Evolutionary conservation across 2,113 vertebrate genomes (phyloP).

Genomic region (Sturnira hondurensis): DNA sequence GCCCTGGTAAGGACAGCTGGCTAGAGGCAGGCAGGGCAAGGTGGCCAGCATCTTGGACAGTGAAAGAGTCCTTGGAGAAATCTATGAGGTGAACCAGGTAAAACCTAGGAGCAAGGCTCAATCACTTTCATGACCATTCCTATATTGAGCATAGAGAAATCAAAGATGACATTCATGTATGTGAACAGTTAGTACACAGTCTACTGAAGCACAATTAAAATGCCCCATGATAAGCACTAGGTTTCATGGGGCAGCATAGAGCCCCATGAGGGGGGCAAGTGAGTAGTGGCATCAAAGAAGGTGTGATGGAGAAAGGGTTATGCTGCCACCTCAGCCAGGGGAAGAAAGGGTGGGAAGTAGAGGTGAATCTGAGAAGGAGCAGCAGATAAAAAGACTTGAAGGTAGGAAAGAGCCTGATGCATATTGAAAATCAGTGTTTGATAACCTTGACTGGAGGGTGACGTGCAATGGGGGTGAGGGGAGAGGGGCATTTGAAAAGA

Average conservation of each 20-base stretch:
- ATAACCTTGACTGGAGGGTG: too few relatives aligned
- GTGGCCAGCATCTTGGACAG: background rate
- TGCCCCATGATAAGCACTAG: too few relatives aligned
- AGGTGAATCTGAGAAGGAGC: background rate
- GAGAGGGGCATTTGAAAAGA: background rate
- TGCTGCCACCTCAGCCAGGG: background rate
- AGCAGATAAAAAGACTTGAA: background rate
- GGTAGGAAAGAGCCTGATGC: background rate
- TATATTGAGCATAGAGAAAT: background rate
- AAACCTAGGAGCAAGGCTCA: background rate
- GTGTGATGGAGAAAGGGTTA: background rate
- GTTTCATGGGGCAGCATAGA: background rate
- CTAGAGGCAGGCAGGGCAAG: background rate
- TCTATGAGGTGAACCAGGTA: background rate
- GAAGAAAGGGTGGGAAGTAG: background rate
- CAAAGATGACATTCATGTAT: background rate
- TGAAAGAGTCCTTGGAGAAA: fast-evolving
- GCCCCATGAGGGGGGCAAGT: background rate
- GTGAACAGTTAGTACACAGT: background rate
- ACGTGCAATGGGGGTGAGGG: background rate
- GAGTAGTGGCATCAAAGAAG: background rate
- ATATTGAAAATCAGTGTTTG: background rate
- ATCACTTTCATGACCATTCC: background rate
- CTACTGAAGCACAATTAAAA: background rate
- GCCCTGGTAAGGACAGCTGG: background rate